Evolutionary conservation across 2,888 invertebrate genomes (phyloP), one percentile per base, ranked within the genome.

Genomic region (Dysmachus trigonus): DNA sequence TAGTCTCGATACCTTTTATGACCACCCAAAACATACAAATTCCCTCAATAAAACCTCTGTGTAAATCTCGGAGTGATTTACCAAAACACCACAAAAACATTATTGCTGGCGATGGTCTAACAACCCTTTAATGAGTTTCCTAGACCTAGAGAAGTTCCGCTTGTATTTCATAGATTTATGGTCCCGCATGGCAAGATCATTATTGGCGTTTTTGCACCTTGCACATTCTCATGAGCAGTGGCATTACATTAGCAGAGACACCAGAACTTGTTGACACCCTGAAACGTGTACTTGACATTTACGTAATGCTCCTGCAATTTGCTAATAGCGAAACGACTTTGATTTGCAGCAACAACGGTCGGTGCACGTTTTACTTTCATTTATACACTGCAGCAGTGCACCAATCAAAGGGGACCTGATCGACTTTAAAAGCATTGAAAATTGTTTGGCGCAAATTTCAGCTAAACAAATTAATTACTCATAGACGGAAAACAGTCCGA

Each of bases 211-310:
- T 30, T 62, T 53, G 35, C 71, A 27, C 51, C 47, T 81, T 51
- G 51, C 62, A 62, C 18, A 83, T 31, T 83, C 18, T 62, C 35
- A 35, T 10, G 35, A 35, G 33, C 27, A n/a, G 35, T 35, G 10
- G 35, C 35, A 83, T 62, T 83, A 71, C 35, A 83, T 62, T 83
- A 71, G 7, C 38, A 35, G 38, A 18, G 76, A 76, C 41, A 38
- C 76, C 38, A 76, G 76, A 83, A 81, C 81, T 53, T 81, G 72
- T 85, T 85, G 85, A 86, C 73, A 85, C 77, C 85, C 79, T 73
- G 72, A 77, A 81, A 85, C 86, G 77, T 86, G 86, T 85, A 86
- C 86, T 86, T 86, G 86, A 86, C 86, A 86, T 86, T 86, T 81
- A 85, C 85, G 86, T 85, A 85, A 85, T 74, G 27, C 47, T 27